These are phyloP conservation scores for Acanthosepion pharaonis DNA, from an alignment of 2,888 invertebrate species.

Conservation along the genomic window DNA sequence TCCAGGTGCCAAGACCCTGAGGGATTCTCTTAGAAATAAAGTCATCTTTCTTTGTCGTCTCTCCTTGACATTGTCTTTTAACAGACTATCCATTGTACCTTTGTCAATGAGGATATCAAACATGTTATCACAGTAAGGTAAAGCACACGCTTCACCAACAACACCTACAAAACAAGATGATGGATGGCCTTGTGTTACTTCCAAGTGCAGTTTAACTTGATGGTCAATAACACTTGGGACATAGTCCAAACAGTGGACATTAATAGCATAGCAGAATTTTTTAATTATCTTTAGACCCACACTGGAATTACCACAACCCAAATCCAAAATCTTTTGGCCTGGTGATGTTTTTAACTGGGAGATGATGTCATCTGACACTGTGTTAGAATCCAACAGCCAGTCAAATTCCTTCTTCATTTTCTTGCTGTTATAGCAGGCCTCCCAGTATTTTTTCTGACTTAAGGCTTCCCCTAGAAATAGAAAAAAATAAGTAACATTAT, in stretches of 20 bases:
- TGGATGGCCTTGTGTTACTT: conserved; percentile 38
- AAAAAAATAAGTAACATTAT: background rate
- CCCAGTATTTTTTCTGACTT: conserved; percentile 51
- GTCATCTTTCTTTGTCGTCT: conserved; percentile 33
- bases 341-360: conserved; percentile 24
- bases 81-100: conserved; percentile 53
- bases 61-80: conserved; percentile 49
- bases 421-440: conserved; percentile 46
- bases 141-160: conserved; percentile 50
- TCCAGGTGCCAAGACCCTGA: conserved; percentile 43
- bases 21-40: conserved; percentile 48
- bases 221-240: conserved; percentile 49
- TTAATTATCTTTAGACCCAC: conserved; percentile 48
- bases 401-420: conserved; percentile 50
- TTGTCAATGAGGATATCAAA: conserved; percentile 53
- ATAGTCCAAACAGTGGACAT: conserved; percentile 52
- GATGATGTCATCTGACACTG: conserved; percentile 48
- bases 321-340: conserved; percentile 48
- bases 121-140: conserved; percentile 50
- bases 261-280: conserved; percentile 17
- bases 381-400: conserved; percentile 51
- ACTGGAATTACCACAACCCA: conserved; percentile 52
- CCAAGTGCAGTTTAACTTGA: conserved; percentile 45
- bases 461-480: conserved; percentile 49
- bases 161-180: conserved; percentile 47